A percentile compares a stretch with the other conserved stretches of the same genome.
These are phyloP conservation scores for Ceratina japonica DNA, from an alignment of 1,140 invertebrate species.

Conservation along the genomic window DNA sequence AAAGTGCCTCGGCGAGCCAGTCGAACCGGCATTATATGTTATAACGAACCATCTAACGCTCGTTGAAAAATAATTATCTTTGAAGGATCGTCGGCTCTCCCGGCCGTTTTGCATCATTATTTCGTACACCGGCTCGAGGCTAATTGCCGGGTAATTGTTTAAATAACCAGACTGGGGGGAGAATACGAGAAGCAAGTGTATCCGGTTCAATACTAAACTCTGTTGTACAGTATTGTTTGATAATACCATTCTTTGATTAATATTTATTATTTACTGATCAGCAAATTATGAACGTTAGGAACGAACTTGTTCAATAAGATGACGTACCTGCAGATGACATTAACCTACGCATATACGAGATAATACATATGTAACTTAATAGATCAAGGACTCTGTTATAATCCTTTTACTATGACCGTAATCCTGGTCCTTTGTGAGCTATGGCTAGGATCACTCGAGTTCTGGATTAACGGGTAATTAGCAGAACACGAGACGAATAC, in stretches of 20 bases:
- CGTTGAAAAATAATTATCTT: conserved; percentile 41
- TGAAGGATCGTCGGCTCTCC: background rate
- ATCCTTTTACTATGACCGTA: conserved; percentile 45
- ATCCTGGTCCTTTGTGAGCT: conserved; percentile 51
- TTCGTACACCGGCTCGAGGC: background rate
- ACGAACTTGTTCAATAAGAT: background rate
- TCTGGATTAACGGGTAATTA: conserved; percentile 59
- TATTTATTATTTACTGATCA: background rate
- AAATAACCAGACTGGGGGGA: background rate
- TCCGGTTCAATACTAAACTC: background rate
- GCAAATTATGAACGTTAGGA: background rate
- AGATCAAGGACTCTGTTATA: conserved; percentile 53
- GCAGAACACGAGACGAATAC: conserved; percentile 41
- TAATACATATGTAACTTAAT: background rate
- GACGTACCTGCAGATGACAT: too few species aligned
- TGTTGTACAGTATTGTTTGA: background rate
- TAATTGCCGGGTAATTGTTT: conserved; percentile 23
- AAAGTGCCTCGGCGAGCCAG: conserved; percentile 10
- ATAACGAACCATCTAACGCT: conserved; percentile 34
- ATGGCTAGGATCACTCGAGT: conserved; percentile 30
- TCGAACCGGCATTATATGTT: conserved; percentile 19
- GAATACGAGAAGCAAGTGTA: background rate
- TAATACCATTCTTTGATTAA: background rate
- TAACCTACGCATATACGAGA: background rate
- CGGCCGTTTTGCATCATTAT: conserved; percentile 6